Evolutionary conservation across 1,140 invertebrate species (phyloP).

Genomic region (Harlomillsia oculata): DNA sequence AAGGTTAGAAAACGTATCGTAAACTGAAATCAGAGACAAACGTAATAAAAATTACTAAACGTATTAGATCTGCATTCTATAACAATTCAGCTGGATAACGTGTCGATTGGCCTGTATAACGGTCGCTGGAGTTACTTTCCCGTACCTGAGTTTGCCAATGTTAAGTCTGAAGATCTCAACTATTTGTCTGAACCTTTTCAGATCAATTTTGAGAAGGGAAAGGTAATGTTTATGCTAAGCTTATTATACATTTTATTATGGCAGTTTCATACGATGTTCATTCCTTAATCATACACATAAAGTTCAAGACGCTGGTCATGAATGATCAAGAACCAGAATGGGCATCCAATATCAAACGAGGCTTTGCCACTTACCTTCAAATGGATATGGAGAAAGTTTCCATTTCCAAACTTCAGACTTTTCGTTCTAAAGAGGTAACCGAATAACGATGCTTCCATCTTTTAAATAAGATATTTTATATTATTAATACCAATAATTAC

Average conservation of each 20-base stretch:
- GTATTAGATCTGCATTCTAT: neutral
- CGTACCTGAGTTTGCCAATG: constrained; percentile 15
- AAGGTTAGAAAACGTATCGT: constrained; percentile 13
- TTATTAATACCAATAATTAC: no score
- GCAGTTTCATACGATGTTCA: neutral
- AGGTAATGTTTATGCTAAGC: constrained; percentile 9
- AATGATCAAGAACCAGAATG: constrained; percentile 35
- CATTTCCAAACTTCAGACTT: constrained; percentile 8
- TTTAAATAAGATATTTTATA: no score
- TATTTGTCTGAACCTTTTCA: constrained; percentile 26
- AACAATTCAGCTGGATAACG: constrained; percentile 23
- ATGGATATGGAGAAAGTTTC: constrained; percentile 14
- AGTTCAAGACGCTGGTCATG: constrained; percentile 33
- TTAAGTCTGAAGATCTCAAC: constrained; percentile 8
- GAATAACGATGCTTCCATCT: neutral
- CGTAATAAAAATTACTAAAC: neutral
- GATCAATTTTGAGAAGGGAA: constrained; percentile 26
- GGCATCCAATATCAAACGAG: constrained; percentile 33
- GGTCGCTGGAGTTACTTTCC: constrained; percentile 34
- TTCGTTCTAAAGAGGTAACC: constrained; percentile 22
- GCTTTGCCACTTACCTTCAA: constrained; percentile 31
- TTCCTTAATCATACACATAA: no score
- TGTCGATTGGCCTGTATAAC: constrained; percentile 32
- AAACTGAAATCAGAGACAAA: neutral
- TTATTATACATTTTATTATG: neutral